Evolutionary conservation across 2,797 vertebrate genomes (phyloP), one percentile per base, ranked within the genome.

Genomic region (Chelmon rostratus): DNA sequence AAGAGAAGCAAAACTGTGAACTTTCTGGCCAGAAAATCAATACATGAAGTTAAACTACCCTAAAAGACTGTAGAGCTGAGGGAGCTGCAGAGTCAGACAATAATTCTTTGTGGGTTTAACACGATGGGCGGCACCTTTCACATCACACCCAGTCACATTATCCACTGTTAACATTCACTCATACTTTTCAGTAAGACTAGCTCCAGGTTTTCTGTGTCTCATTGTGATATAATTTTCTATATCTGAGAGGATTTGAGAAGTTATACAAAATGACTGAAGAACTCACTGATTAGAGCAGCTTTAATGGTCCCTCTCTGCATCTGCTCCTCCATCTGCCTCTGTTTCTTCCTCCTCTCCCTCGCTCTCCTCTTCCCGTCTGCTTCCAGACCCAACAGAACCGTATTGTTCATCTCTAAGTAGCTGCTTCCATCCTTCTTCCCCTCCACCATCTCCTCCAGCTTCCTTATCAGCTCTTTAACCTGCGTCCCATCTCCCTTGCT

Each of bases 291-390:
- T 6, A 96, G 80, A 59, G 92, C 81, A 4, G 90, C 84, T 87
- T 88, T 93, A 66, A 95, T 93, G 82, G 81, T 89, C 19, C 86
- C 90, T 85, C 88, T 93, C 80, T 95, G 95, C 33, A 91, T 76
- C 87, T 94, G 93, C 0, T 73, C 85, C 86, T 96, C 95, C 91
- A 95, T 94, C 82, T 94, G 89, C 72, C 95, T 92, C 89, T 96
- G 94, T 31, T 91, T 95, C 92, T 93, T 95, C 85, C 94, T 93
- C 85, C 93, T 90, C 81, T 95, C 95, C 67, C 92, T 91, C 25
- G 92, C 92, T 70, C 94, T 92, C 69, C 93, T 89, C 89, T 79
- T 91, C 40, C 89, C 70, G 5, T 95, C 95, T 2, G 75, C 86
- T 11, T 95, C 94, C 89, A 94, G 78, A 8, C 83, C 89, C 66